phyloP scores from a whole-genome alignment of 2,888 invertebrate genomes.

The Baccha elongata region DNA sequence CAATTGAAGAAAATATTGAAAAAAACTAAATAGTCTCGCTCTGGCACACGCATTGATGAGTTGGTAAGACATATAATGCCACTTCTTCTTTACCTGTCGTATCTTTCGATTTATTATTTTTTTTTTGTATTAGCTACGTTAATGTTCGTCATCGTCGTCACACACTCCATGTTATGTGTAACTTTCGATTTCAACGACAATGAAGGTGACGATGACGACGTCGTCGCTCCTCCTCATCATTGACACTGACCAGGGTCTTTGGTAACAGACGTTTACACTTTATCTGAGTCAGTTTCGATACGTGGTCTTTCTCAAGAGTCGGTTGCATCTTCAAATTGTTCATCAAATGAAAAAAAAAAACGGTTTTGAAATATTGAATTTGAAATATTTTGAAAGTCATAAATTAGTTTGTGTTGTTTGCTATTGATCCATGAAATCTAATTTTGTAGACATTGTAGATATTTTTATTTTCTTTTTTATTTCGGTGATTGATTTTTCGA shows the following conservation, averaged over 20 bases:
- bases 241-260: conserved; percentile 70
- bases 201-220: conserved; percentile 35
- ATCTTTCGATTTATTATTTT: conserved; percentile 24
- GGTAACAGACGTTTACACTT: conserved; percentile 65
- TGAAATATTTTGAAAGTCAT: conserved; percentile 44
- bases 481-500: conserved; percentile 51
- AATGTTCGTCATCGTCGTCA: conserved; percentile 4
- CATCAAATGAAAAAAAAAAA: conserved; percentile 1
- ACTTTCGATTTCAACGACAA: conserved; percentile 63
- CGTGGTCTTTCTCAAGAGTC: conserved; percentile 68
- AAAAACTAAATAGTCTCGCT: conserved; percentile 30
- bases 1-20: conserved; percentile 40
- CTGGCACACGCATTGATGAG: conserved; percentile 34
- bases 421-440: conserved; percentile 60
- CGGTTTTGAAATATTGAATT: conserved; percentile 29
- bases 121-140: conserved; percentile 36
- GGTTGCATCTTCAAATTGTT: conserved; percentile 65
- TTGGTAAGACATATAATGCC: conserved; percentile 28
- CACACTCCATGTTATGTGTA: conserved; percentile 45
- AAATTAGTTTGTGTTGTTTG: conserved; percentile 41
- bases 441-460: conserved; percentile 32
- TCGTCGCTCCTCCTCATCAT: conserved; percentile 43
- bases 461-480: conserved; percentile 29
- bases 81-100: conserved; percentile 1
- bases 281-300: conserved; percentile 64